Evolutionary conservation across 2,888 invertebrate genomes (phyloP), one percentile per base, ranked within the genome.

Genomic region (Linyphia triangularis): DNA sequence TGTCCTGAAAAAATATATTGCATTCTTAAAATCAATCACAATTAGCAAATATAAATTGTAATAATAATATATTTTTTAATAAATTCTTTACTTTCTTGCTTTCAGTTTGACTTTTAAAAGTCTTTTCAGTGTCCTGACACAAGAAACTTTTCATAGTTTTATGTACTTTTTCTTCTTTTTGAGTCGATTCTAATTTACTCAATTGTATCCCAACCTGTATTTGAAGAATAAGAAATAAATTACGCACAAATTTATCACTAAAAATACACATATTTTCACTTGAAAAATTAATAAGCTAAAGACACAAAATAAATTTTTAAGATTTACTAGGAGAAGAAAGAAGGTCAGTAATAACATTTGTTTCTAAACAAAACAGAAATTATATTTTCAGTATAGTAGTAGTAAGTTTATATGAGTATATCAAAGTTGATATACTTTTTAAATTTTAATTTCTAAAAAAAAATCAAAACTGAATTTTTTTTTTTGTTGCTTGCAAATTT

Each of bases 161-260:
- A 1, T 13, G 13, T 19, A 30, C 59, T 30, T 22, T 33, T n/a
- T 30, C 26, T 61, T 77, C 82, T 19, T 61, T 77, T 19, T 77
- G 61, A 4, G 26, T 16, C 33, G 43, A 4, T 69, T 89, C 89
- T 40, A 89, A 22, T 63, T 84, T 89, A 69, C 79, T 82, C 37
- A 89, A 22, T 30, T 89, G 89, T 59, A 89, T 89, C 26, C 89
- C 89, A 28, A 89, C 28, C 84, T 89, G 61, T 37, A 61, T 40
- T 40, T 40, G 40, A 40, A 40, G 40, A 1, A 40, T 16, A 40
- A 67, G 1, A 28, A 61, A 19, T 61, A 61, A 6, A 61, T 61
- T 13, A 10, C 19, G 26, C 22, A 61, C 5, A 28, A 67, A 2
- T n/a, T 67, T n/a, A n/a, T n/a, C n/a, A n/a, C n/a, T n/a, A n/a